Base-by-base conservation (phyloP, 92 coral and sea anemone genomes). In the Meandrina meandrites region DNA sequence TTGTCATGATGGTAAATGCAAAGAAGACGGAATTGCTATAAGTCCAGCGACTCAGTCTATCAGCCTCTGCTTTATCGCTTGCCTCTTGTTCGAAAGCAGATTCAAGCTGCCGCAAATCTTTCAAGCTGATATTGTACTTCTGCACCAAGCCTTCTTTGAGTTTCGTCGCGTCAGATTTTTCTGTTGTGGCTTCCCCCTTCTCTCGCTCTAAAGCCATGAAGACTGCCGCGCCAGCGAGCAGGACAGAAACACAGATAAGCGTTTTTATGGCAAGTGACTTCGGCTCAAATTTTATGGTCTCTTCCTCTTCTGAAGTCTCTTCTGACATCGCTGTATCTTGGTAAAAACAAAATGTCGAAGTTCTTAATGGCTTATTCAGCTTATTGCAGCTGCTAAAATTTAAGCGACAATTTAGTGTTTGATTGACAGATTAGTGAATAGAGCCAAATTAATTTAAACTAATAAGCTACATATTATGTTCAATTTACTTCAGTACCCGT, bases 1-100 rank as follows among this genome's bases (percentile, higher is more conserved):
- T 96, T 24, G 98, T 94, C 96, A 95, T 95, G 30, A 96, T 93
- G 71, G 98, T 93, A 75, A 95, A 95, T 3, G 98, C 88, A 66
- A 96, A 90, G 85, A 93, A 94, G 51, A 93, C 93, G 28, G 96
- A 90, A 67, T 92, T 95, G 58, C 95, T 70, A 81, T 94, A 96
- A 79, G 89, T 94, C 98, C 98, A 96, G 4, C 83, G 84, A 45
- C 79, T 88, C 75, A 76, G 47, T 42, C 91, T 90, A 40, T 81
- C 87, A 4, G 85, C 89, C 17, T 72, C 40, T 54, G 37, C 89
- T 74, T 58, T 76, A 57, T 81, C 76, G 24, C 14, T 28, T 53
- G 84, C n/a, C 28, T 84, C 90, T 60, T 87, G 86, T 83, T 84
- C 78, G 32, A 84, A 82, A 36, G 90, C 92, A 32, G 81, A 45